These are phyloP conservation scores for Microtus pennsylvanicus DNA, from an alignment of 2,113 vertebrate species.

Conservation along the genomic window DNA sequence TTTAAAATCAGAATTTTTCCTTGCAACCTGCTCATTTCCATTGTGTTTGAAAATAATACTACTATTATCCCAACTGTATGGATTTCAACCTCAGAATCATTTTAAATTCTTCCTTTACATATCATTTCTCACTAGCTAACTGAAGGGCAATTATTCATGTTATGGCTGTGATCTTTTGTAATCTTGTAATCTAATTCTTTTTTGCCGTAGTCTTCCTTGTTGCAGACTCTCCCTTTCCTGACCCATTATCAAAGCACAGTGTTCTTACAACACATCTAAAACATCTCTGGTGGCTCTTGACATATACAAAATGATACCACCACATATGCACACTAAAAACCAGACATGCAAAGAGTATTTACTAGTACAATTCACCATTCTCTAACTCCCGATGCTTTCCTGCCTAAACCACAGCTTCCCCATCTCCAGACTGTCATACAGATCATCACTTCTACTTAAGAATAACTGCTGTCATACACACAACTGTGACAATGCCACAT, in stretches of 20 bases:
- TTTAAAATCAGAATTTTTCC: conserved; percentile 62
- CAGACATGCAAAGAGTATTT: not conserved
- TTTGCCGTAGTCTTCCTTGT: conserved; percentile 37
- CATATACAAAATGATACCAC: conserved; percentile 37
- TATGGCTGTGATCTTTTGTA: not conserved
- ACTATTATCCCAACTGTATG: conserved; percentile 33
- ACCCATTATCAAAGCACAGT: not conserved
- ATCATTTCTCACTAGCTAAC: conserved; percentile 29
- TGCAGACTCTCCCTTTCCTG: conserved; percentile 36
- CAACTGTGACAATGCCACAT: not conserved
- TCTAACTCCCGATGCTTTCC: conserved; percentile 1
- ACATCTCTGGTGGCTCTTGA: not conserved
- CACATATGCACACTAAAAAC: not conserved
- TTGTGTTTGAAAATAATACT: conserved; percentile 60
- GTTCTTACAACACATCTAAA: conserved; percentile 24
- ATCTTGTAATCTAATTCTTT: conserved; percentile 37
- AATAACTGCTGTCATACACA: not conserved
- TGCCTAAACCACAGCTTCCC: not conserved
- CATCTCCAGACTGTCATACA: not conserved
- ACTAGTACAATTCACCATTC: conserved; percentile 10
- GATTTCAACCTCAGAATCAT: conserved; percentile 45
- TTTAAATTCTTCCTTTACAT: conserved; percentile 42
- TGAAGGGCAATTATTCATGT: not conserved
- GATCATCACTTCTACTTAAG: not conserved
- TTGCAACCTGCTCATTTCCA: conserved; percentile 66